Evolutionary conservation across 2,888 invertebrate species (phyloP).

Genomic region (Anorthoa munda): DNA sequence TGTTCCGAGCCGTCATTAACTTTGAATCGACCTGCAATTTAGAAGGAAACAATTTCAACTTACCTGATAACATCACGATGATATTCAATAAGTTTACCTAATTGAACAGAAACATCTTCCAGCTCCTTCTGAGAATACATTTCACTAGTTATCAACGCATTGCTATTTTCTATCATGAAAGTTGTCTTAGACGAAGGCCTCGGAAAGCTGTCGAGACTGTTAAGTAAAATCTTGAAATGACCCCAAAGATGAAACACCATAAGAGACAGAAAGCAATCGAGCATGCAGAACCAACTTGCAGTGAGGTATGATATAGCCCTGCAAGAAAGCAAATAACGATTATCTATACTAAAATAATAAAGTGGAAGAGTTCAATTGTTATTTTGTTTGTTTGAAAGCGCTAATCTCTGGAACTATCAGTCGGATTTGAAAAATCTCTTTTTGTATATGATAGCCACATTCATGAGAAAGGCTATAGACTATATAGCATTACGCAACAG

Average conservation of each 20-base stretch:
- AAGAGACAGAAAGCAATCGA: conserved; percentile 58
- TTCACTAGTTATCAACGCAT: not conserved
- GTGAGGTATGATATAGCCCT: conserved; percentile 43
- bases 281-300: conserved; percentile 47
- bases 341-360: too few species aligned
- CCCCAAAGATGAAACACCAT: conserved; percentile 66
- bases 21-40: too few species aligned
- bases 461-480: too few species aligned
- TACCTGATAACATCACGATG: conserved; percentile 58
- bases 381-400: too few species aligned
- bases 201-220: conserved; percentile 58
- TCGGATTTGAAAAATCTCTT: too few species aligned
- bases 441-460: too few species aligned
- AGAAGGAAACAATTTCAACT: conserved; percentile 14
- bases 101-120: conserved; percentile 16
- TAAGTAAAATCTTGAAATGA: conserved; percentile 64
- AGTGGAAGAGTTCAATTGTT: too few species aligned
- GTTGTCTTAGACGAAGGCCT: conserved; percentile 29
- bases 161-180: not conserved
- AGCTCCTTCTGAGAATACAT: conserved; percentile 50
- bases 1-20: too few species aligned
- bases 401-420: too few species aligned
- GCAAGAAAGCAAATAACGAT: conserved; percentile 10
- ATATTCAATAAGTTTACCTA: conserved; percentile 51
- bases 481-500: too few species aligned